Evolutionary conservation across 2,797 vertebrate genomes (phyloP).

Genomic region (Antennarius maculatus): DNA sequence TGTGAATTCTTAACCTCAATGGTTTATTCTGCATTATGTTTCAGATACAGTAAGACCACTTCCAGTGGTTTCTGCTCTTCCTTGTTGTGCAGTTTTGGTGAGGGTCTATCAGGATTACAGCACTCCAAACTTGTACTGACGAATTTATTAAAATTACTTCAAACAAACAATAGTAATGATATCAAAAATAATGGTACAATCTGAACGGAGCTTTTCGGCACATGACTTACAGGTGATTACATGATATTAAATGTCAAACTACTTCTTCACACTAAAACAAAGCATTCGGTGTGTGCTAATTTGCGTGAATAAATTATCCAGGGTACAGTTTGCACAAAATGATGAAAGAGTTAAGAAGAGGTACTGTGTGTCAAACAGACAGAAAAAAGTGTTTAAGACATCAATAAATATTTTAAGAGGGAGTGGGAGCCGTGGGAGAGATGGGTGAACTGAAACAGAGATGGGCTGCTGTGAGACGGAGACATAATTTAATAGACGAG

Average conservation of each 20-base stretch:
- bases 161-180: slow-evolving; percentile 5
- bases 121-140: slow-evolving; percentile 3
- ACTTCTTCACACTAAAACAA: slow-evolving; percentile 5
- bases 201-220: neutral
- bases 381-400: slow-evolving; percentile 69
- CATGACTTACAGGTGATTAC: neutral
- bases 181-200: neutral
- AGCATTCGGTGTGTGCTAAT: neutral
- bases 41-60: neutral
- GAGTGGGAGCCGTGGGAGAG: slow-evolving; percentile 57
- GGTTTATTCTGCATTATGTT: slow-evolving; percentile 37
- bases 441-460: slow-evolving; percentile 57
- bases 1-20: slow-evolving; percentile 12
- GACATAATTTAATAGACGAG: slow-evolving; percentile 71
- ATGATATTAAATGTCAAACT: slow-evolving; percentile 2
- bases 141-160: slow-evolving; percentile 8
- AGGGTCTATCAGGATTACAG: neutral
- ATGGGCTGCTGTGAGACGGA: slow-evolving; percentile 61
- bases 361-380: slow-evolving; percentile 51
- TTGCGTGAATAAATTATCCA: neutral
- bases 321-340: neutral
- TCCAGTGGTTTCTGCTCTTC: slow-evolving; percentile 3
- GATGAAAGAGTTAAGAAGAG: slow-evolving; percentile 50
- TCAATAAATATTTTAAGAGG: slow-evolving; percentile 77
- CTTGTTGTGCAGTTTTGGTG: slow-evolving; percentile 11